phyloP scores from a whole-genome alignment of 1,140 invertebrate genomes.

The Heliconius hewitsoni region DNA sequence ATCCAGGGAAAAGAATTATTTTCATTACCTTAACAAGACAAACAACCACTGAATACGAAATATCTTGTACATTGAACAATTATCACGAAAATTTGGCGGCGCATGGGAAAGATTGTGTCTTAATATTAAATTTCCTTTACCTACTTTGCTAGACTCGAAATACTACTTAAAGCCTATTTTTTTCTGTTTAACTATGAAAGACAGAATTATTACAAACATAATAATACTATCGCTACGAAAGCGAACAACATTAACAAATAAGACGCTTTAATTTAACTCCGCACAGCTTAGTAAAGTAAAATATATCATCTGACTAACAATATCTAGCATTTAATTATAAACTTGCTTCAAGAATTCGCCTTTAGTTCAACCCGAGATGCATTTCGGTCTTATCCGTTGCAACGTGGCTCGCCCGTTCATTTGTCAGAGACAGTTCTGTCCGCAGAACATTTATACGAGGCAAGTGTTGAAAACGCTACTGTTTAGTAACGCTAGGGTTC shows the following conservation, averaged over 20 bases:
- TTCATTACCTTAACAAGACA: too few species aligned
- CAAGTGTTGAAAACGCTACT: slow-evolving; percentile 39
- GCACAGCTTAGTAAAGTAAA: neutral
- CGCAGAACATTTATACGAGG: slow-evolving; percentile 42
- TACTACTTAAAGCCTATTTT: too few species aligned
- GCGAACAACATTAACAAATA: neutral
- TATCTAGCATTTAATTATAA: slow-evolving; percentile 15
- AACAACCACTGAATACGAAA: too few species aligned
- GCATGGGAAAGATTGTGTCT: too few species aligned
- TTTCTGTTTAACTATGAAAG: too few species aligned
- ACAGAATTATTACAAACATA: too few species aligned
- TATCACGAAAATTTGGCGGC: too few species aligned
- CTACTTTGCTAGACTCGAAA: too few species aligned
- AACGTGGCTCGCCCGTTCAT: slow-evolving; percentile 37
- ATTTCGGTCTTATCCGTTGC: slow-evolving; percentile 24
- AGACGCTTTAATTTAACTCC: neutral
- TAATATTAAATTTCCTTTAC: too few species aligned
- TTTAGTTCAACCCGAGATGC: slow-evolving; percentile 1
- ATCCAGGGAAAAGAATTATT: too few species aligned
- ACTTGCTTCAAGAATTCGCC: slow-evolving; percentile 11
- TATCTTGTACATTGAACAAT: too few species aligned
- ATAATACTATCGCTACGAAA: neutral
- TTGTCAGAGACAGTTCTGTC: slow-evolving; percentile 42
- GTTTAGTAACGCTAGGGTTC: slow-evolving; percentile 30
- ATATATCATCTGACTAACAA: slow-evolving; percentile 6